A percentile compares a stretch with the other conserved stretches of the same genome.
phyloP scores from a whole-genome alignment of 2,888 invertebrate species.

The Xylocampa areola region DNA sequence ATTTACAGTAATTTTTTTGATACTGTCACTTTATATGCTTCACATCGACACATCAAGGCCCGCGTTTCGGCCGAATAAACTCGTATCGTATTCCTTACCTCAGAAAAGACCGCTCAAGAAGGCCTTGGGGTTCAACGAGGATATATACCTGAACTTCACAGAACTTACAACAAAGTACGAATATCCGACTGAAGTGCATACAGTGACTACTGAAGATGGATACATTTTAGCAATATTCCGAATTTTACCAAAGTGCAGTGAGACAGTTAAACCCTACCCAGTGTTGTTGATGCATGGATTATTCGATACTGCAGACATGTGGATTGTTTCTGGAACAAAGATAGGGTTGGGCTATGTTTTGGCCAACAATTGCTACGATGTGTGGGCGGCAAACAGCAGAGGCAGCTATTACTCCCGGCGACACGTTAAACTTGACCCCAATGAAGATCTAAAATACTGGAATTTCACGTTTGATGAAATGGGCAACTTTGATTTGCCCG shows the following conservation, averaged over 20 bases:
- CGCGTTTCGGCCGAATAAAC: conserved; percentile 50
- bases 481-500: conserved; percentile 92
- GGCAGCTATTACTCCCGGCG: conserved; percentile 91
- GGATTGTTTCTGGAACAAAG: conserved; percentile 71
- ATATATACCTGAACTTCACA: conserved; percentile 78
- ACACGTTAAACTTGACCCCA: conserved; percentile 84
- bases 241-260: conserved; percentile 69
- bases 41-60: conserved; percentile 52
- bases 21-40: conserved; percentile 52
- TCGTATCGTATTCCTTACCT: conserved; percentile 70
- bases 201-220: conserved; percentile 75
- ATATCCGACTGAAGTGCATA: conserved; percentile 70
- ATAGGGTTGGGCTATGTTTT: conserved; percentile 75
- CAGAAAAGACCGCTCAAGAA: conserved; percentile 73
- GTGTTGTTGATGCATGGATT: conserved; percentile 77
- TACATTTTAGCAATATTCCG: conserved; percentile 76
- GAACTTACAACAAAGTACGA: conserved; percentile 74
- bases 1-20: conserved; percentile 54
- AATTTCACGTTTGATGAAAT: conserved; percentile 92
- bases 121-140: conserved; percentile 76
- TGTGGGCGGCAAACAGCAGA: conserved; percentile 84
- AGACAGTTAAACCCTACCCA: conserved; percentile 62
- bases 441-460: conserved; percentile 84
- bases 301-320: conserved; percentile 73
- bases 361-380: conserved; percentile 88